Evolutionary conservation across 1,140 invertebrate species (phyloP).

Genomic region (Mizuhopecten yessoensis): DNA sequence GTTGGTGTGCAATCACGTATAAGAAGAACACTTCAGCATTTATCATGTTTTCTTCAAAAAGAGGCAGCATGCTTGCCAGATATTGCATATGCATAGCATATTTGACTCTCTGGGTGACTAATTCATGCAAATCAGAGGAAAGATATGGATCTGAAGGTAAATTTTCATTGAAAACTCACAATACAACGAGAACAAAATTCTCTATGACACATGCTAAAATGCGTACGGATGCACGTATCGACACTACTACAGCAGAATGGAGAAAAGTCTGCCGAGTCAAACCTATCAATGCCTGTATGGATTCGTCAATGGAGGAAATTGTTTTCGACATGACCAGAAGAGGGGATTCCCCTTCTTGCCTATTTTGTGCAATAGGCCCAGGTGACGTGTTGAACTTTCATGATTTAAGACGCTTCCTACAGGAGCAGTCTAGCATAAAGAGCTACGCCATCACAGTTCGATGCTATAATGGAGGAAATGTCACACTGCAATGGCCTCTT

Average conservation of each 20-base stretch:
- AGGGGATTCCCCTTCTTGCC: neutral
- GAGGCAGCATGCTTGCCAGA: neutral
- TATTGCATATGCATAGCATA: neutral
- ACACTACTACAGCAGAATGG: neutral
- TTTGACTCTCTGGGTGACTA: neutral
- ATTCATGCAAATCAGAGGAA: neutral
- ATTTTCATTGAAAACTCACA: neutral
- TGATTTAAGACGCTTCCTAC: neutral
- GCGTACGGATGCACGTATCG: neutral
- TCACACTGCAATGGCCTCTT: slow-evolving; percentile 48
- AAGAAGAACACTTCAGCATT: neutral
- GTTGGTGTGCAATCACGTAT: neutral
- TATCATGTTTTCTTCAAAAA: no score
- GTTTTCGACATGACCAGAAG: neutral
- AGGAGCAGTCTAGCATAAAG: neutral
- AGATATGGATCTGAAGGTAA: neutral
- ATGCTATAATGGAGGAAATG: neutral
- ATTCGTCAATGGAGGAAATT: neutral
- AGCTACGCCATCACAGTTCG: neutral
- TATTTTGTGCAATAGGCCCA: neutral
- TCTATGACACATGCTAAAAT: neutral
- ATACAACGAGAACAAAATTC: neutral
- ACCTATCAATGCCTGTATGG: neutral
- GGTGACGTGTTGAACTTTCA: neutral
- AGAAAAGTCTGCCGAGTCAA: neutral